Evolutionary conservation across 2,113 vertebrate genomes (phyloP).

Genomic region (Chinchilla lanigera): DNA sequence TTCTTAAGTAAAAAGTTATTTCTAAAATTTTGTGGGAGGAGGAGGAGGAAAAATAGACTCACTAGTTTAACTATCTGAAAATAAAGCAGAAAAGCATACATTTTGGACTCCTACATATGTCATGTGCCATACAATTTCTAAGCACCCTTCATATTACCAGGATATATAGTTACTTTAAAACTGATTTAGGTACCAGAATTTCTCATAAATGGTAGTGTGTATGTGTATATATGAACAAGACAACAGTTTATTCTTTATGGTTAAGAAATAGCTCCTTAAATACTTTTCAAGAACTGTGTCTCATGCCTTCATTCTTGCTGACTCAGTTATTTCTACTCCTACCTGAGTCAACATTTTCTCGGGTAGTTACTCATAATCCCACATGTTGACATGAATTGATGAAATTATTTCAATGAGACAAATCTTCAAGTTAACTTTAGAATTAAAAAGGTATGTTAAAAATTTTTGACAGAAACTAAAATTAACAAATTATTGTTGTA

Average conservation of each 20-base stretch:
- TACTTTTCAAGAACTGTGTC: not conserved
- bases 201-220: not conserved
- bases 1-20: conserved; percentile 43
- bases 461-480: not conserved
- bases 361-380: conserved; percentile 24
- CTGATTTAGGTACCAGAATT: not conserved
- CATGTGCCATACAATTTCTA: not conserved
- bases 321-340: conserved; percentile 29
- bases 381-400: not conserved
- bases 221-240: not conserved
- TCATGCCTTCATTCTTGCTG: conserved; percentile 11
- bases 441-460: conserved; percentile 49
- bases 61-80: not conserved
- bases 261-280: not conserved
- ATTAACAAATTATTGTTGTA: not conserved
- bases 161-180: not conserved
- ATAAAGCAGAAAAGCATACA: not conserved
- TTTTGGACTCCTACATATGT: not conserved
- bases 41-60: not conserved
- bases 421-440: conserved; percentile 4
- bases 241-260: not conserved
- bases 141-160: not conserved
- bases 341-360: conserved; percentile 29
- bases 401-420: conserved; percentile 10
- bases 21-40: not conserved